phyloP scores from a whole-genome alignment of 1,140 invertebrate species.

The Cotesia typhae region DNA sequence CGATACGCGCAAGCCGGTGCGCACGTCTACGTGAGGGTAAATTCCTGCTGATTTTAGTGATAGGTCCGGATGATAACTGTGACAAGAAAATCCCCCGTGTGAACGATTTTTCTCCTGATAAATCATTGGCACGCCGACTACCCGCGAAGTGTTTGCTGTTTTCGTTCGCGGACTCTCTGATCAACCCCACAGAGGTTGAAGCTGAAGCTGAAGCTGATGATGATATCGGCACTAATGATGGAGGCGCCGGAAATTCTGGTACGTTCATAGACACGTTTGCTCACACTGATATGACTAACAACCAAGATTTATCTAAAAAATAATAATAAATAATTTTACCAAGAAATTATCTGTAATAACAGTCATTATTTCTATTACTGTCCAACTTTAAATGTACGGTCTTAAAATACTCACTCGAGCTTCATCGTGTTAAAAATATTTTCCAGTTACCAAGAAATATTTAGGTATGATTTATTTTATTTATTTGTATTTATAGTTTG shows the following conservation, averaged over 20 bases:
- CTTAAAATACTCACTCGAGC: background rate
- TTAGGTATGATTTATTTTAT: background rate
- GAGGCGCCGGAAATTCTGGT: constrained; percentile 56
- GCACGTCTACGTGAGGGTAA: constrained; percentile 28
- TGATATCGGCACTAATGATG: constrained; percentile 42
- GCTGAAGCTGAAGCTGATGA: constrained; percentile 42
- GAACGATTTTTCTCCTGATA: constrained; percentile 26
- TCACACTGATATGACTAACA: background rate
- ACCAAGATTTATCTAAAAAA: background rate
- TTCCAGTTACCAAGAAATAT: background rate
- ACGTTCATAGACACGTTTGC: constrained; percentile 51
- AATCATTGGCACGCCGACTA: background rate
- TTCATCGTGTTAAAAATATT: background rate
- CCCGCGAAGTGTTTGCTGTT: no score
- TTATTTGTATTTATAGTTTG: no score
- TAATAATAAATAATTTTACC: background rate
- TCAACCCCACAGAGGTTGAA: background rate
- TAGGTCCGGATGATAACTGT: background rate
- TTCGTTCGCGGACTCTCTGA: no score
- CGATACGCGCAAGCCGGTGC: constrained; percentile 36
- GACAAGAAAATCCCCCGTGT: background rate
- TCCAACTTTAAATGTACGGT: no score
- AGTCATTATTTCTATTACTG: no score
- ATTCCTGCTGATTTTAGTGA: background rate
- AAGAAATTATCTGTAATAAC: no score